Base-by-base conservation (phyloP, 1,140 invertebrate species). In the Macrobrachium rosenbergii region DNA sequence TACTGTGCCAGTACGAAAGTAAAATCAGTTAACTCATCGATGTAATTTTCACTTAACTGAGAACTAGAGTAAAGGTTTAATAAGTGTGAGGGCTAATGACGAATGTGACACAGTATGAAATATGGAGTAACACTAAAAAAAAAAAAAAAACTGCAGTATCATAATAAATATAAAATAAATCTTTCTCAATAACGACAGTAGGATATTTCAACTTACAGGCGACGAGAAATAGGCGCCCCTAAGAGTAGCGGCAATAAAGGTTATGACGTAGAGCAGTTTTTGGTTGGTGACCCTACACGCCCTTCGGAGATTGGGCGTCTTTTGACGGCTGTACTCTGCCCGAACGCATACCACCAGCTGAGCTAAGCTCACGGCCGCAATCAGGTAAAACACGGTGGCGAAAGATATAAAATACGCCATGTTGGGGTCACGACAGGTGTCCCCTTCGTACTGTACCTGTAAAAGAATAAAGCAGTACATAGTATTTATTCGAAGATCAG, bases 221-320 rank as follows among this genome's bases (percentile, higher is more conserved):
- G 96, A 96, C 17, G 96, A 96, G 90, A 98, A 98, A 92, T 98
- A 98, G 43, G 96, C 96, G 37, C 96, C 97, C 82, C 97, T 92
- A 69, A 98, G 94, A 1, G 95, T 93, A 43, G 97, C 95, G 0
- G 97, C 97, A 28, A 98, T 93, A 92, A 97, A 97, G 23, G 96
- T 96, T 84, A 98, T 94, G 88, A 98, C 94, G 91, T 98, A 98
- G 11, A 99, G 94, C 89, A 97, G 93, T 93, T 99, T 99, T 91
- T 98, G 97, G 6, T 96, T 98, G 79, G 97, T 98, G 63, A 98
- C 94, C 90, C 95, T 94, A 91, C 96, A 97, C 12, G 97, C 97
- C 87, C 94, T 93, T 1, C 96, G 91, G 82, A 97, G 93, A 2
- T 95, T 95, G 14, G 96, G 96, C 69, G 95, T 94, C 93, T 98